Evolutionary conservation across 2,113 vertebrate genomes (phyloP), one percentile per base, ranked within the genome.

Genomic region (Ochotona curzoniae): DNA sequence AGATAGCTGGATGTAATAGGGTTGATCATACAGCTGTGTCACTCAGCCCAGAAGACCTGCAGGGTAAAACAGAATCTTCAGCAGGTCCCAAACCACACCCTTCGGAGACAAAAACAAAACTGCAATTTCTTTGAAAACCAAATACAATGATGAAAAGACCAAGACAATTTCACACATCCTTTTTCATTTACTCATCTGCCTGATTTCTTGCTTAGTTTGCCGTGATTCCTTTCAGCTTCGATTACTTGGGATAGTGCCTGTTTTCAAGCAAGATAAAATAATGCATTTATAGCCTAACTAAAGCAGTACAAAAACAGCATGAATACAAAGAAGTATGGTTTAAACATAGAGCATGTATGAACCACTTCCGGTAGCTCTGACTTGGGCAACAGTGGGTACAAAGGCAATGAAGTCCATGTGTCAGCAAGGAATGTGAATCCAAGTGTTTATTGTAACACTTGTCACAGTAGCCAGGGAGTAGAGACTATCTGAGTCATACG

Each of bases 111-210:
- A 44, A 69, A 54, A 54, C 25, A 81, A 20, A 38, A 28, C 38
- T 38, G 78, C 17, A 32, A 64, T 81, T 81, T 20, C 15, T 23
- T n/a, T 76, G 47, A 54, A 89, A 90, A 92, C n/a, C 28, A 92
- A 75, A 67, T 7, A 79, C 67, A 13, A 28, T 64, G 47, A 74
- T 81, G n/a, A 51, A 96, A 76, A 92, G 28, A 47, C 6, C 30
- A 84, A 66, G 21, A 21, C 44, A 49, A 18, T 57, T 44, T 44
- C 38, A 2, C 28, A 73, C 73, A 74, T 5, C 1, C 47, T 63
- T 78, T 64, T 28, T 74, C 18, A 49, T 21, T 69, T n/a, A 79
- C 64, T 76, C 60, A 32, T 2, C 35, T 85, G 20, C 25, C 26
- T 25, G 32, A 71, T 44, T 83, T 80, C 75, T 71, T 57, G 35